Evolutionary conservation across 2,797 vertebrate genomes (phyloP).

Genomic region (Phoeniculus purpureus): DNA sequence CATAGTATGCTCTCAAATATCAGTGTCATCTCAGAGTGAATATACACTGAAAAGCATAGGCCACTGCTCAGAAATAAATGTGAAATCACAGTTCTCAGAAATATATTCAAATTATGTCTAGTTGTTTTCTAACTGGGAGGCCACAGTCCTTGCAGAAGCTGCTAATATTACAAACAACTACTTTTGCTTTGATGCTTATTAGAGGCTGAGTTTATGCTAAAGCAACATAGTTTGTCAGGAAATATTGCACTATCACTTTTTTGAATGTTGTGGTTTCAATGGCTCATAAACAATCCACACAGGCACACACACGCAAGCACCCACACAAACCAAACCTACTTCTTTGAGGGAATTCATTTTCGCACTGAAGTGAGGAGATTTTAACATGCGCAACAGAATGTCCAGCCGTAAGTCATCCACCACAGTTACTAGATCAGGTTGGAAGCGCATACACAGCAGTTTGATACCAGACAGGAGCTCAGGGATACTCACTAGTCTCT

Average conservation of each 20-base stretch:
- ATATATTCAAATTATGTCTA: not conserved
- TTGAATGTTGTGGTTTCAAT: not conserved
- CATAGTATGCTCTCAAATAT: not conserved
- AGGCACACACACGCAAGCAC: rapidly evolving
- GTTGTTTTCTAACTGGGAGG: not conserved
- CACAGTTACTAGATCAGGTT: conserved; percentile 90
- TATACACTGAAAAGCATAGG: not conserved
- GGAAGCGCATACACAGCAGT: conserved; percentile 97
- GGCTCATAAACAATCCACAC: not conserved
- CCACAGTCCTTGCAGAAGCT: not conserved
- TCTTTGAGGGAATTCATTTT: conserved; percentile 99
- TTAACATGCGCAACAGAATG: conserved; percentile 96
- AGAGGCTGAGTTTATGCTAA: not conserved
- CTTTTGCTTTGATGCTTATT: not conserved
- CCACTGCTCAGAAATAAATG: not conserved
- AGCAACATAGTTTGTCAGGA: not conserved
- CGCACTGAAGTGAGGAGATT: conserved; percentile 98
- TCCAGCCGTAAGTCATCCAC: conserved; percentile 96
- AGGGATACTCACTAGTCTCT: conserved; percentile 97
- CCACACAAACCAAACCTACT: conserved; percentile 73
- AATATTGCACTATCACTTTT: not conserved
- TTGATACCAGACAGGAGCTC: conserved; percentile 98
- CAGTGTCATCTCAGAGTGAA: not conserved
- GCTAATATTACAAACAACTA: not conserved
- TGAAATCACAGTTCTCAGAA: not conserved